These are phyloP conservation scores for Drosophila tani DNA, from an alignment of 1,140 invertebrate genomes.

Conservation along the genomic window DNA sequence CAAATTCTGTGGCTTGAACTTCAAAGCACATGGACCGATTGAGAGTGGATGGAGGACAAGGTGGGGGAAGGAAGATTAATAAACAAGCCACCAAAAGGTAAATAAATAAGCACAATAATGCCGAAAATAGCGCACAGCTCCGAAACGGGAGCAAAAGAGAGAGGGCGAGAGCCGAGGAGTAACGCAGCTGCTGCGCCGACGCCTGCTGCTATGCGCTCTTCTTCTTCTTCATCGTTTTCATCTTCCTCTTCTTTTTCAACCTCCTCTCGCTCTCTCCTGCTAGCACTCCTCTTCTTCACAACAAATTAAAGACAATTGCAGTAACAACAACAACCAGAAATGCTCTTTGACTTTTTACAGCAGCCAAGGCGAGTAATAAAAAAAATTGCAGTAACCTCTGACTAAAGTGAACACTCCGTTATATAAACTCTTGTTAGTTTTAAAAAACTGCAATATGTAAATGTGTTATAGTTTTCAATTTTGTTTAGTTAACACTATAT, in stretches of 20 bases:
- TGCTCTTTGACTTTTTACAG: conserved; percentile 75
- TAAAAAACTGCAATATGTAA: not conserved
- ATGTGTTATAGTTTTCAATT: not conserved
- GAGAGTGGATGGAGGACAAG: conserved; percentile 3
- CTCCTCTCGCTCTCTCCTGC: conserved; percentile 11
- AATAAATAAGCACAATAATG: conserved; percentile 75
- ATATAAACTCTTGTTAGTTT: not conserved
- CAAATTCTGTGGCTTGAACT: conserved; percentile 76
- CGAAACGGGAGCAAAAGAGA: conserved; percentile 12
- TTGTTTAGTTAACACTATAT: not conserved
- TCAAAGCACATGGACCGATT: conserved; percentile 61
- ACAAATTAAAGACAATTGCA: conserved; percentile 81
- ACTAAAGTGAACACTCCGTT: conserved; percentile 3
- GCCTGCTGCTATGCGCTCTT: conserved; percentile 48
- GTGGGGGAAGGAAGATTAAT: conserved; percentile 55
- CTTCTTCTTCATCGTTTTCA: conserved; percentile 30
- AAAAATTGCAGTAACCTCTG: conserved; percentile 41
- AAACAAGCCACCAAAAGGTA: conserved; percentile 78
- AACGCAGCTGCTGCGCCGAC: conserved; percentile 68
- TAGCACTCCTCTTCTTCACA: conserved; percentile 30
- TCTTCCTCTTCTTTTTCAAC: conserved; percentile 44
- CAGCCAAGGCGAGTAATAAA: conserved; percentile 37
- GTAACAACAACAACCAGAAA: conserved; percentile 51
- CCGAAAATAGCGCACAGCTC: conserved; percentile 55
- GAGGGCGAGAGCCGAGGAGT: conserved; percentile 11